Conservation (phyloP, 2,797 vertebrate species). For the Rallus crepitans region DNA sequence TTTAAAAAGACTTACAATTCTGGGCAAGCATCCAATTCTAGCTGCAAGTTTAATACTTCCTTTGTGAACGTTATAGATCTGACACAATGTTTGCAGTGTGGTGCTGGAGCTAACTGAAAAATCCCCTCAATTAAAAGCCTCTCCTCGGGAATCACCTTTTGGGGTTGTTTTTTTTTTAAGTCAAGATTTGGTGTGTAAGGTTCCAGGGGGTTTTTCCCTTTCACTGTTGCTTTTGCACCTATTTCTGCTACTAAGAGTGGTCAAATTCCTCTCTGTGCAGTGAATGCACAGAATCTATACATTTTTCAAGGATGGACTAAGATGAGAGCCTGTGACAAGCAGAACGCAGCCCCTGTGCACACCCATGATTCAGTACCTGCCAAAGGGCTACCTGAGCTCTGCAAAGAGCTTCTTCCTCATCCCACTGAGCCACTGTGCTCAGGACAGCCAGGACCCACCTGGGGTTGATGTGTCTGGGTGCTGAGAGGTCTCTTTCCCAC, state of each 20-base stretch:
- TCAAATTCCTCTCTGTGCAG: neutral
- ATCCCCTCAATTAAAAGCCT: neutral
- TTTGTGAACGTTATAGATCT: neutral
- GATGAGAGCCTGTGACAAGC: neutral
- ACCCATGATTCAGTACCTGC: neutral
- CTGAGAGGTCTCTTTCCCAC: neutral
- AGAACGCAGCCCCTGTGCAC: accelerated
- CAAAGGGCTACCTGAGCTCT: neutral
- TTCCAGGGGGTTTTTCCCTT: neutral
- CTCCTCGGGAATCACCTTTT: neutral
- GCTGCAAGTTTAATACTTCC: neutral
- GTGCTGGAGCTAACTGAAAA: neutral
- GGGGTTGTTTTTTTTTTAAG: neutral
- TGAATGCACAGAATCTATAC: neutral
- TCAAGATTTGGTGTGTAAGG: neutral
- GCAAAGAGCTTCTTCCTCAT: neutral
- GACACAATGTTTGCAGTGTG: neutral
- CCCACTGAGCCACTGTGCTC: neutral
- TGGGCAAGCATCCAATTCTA: conserved; percentile 25
- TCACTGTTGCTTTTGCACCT: accelerated
- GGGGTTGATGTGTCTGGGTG: accelerated
- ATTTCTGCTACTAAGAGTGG: accelerated
- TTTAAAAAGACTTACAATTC: neutral
- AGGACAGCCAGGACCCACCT: neutral
- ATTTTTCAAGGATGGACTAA: neutral